A percentile compares a stretch with the other conserved stretches of the same genome.
Conservation (phyloP, 2,888 invertebrate species). For the Mimachlamys varia region DNA sequence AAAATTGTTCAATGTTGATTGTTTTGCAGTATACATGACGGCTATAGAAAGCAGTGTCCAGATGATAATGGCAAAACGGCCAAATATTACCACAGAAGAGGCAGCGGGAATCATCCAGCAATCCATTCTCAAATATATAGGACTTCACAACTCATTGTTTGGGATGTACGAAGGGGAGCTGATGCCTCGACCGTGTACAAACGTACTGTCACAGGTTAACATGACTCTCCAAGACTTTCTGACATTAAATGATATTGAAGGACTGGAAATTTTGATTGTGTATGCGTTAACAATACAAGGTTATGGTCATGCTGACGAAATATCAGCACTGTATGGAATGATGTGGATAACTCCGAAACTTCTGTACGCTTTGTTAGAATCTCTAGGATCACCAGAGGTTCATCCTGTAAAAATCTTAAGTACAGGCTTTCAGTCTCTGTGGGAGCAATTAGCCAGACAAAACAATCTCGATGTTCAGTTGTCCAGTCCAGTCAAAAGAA, state of each 20-base stretch:
- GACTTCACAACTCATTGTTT: constrained; percentile 7
- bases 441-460: neutral
- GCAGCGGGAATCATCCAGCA: neutral
- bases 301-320: constrained; percentile 41
- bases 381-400: neutral
- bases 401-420: neutral
- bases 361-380: neutral
- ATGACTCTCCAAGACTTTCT: constrained; percentile 40
- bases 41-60: neutral
- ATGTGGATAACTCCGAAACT: constrained; percentile 37
- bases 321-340: constrained; percentile 41
- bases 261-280: neutral
- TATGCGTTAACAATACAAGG: constrained; percentile 23
- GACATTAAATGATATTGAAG: neutral
- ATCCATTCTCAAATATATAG: neutral
- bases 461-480: neutral
- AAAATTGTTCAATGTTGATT: too few relatives aligned
- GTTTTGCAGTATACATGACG: neutral
- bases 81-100: neutral
- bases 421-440: neutral
- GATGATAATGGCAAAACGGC: neutral
- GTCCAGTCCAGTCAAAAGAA: neutral
- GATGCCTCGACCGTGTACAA: constrained; percentile 40
- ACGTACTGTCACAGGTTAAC: constrained; percentile 14
- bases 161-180: constrained; percentile 36